Conservation (phyloP, 2,797 vertebrate genomes). For the Clarias platycephalus region DNA sequence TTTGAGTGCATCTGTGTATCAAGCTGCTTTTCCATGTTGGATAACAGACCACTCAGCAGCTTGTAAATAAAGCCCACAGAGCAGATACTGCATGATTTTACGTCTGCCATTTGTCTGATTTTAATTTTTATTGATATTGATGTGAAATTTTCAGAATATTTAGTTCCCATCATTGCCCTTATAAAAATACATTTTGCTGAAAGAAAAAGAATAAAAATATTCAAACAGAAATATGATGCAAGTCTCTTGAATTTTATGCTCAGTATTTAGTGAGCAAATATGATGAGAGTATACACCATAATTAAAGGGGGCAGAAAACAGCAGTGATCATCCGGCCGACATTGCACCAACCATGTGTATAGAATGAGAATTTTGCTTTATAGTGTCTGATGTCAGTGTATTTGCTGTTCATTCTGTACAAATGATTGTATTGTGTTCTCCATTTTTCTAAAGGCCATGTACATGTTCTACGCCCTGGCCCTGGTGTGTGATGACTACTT, state of each 20-base stretch:
- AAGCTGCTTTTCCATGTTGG: constrained; percentile 39
- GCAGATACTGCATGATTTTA: constrained; percentile 5
- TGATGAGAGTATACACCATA: background rate
- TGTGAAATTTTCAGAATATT: background rate
- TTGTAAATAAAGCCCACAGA: constrained; percentile 22
- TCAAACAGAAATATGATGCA: background rate
- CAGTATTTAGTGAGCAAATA: background rate
- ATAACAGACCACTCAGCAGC: constrained; percentile 22
- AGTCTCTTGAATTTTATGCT: background rate
- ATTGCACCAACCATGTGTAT: background rate
- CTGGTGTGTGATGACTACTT: constrained; percentile 97
- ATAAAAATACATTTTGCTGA: background rate
- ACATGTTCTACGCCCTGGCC: constrained; percentile 96
- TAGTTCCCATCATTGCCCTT: background rate
- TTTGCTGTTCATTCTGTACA: background rate
- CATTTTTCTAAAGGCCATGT: constrained; percentile 80
- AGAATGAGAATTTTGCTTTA: background rate
- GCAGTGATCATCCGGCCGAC: background rate
- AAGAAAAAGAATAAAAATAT: background rate
- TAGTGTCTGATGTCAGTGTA: background rate
- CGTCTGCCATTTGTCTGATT: background rate
- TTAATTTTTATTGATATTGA: background rate
- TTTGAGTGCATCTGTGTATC: constrained; percentile 26
- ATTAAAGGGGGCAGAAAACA: background rate
- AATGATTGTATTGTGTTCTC: constrained; percentile 4